Evolutionary conservation across 2,113 vertebrate genomes (phyloP), one percentile per base, ranked within the genome.

Genomic region (Gymnocephalus cernua): DNA sequence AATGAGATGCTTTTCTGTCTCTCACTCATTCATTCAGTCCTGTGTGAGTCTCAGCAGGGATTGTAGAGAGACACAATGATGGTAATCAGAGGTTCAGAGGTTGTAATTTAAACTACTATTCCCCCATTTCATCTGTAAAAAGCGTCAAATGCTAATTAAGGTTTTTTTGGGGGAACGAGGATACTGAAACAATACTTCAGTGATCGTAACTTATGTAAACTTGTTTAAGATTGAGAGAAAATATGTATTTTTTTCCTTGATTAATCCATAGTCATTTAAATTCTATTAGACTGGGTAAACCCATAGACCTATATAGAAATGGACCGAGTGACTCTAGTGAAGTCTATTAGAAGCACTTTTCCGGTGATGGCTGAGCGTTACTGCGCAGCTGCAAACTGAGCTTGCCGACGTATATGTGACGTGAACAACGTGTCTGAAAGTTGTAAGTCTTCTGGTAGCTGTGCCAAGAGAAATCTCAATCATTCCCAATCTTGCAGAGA

Each of bases 1-100:
- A 64, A 25, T 29, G 25, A 47, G 51, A 63, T 18, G 13, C 25
- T 66, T 72, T 41, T 27, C 47, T 35, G 19, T 48, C 50, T 59
- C 6, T 53, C 21, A 13, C 19, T 71, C 69, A 56, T 23, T 58
- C 63, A 35, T 7, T 38, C 35, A 27, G 18, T 69, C 11, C 41
- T 35, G 29, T 9, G 19, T 11, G 41, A 23, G 19, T 47, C 56
- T 79, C 57, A 73, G 32, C 51, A 32, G 66, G 38, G 54, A 44
- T 11, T 35, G 16, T 1, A 41, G 27, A 25, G 66, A 66, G 21
- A 67, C 44, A 76, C 44, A 56, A 35, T 51, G 44, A 47, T 19
- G 6, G 13, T 80, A 13, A 76, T 61, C 61, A n/a, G n/a, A n/a
- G 2, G 16, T 41, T 74, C 41, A 21, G 59, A 53, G 32, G 51